Conservation (phyloP, 1,140 invertebrate species). For the Vanessa tameamea region DNA sequence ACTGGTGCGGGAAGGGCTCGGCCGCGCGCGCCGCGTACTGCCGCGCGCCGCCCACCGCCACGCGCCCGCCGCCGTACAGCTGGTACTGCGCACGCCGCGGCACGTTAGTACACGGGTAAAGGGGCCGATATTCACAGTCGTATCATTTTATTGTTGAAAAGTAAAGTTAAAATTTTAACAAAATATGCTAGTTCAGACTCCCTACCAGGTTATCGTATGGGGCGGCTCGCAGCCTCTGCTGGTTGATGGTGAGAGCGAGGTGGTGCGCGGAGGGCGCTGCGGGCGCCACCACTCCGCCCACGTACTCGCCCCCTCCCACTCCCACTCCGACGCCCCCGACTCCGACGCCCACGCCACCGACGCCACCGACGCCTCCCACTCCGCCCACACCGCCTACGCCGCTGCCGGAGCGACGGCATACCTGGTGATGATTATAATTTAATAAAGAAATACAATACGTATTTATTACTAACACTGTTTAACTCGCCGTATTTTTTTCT, state of each 20-base stretch:
- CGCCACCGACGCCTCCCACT: slow-evolving; percentile 40
- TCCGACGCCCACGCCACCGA: slow-evolving; percentile 51
- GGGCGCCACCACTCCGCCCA: slow-evolving; percentile 65
- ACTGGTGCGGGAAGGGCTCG: slow-evolving; percentile 91
- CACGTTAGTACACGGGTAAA: too few species aligned
- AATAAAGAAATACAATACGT: not conserved
- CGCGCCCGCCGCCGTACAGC: slow-evolving; percentile 89
- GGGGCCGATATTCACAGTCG: too few species aligned
- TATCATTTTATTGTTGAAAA: too few species aligned
- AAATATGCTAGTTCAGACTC: not conserved
- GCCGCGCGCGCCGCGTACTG: slow-evolving; percentile 82
- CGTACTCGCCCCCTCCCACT: slow-evolving; percentile 57
- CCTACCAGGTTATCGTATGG: slow-evolving; percentile 76
- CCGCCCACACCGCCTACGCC: slow-evolving; percentile 3
- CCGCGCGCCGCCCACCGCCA: slow-evolving; percentile 85
- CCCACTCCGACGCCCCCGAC: slow-evolving; percentile 49
- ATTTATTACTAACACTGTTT: too few species aligned
- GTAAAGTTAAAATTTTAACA: too few species aligned
- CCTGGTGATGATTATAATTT: slow-evolving; percentile 43
- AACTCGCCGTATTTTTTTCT: too few species aligned
- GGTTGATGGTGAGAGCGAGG: slow-evolving; percentile 77
- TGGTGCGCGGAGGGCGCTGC: slow-evolving; percentile 70
- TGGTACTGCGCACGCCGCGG: slow-evolving; percentile 86
- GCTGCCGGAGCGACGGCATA: slow-evolving; percentile 70
- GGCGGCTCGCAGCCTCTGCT: slow-evolving; percentile 71